phyloP scores from a whole-genome alignment of 1,140 invertebrate species.

The Idris sp. region DNA sequence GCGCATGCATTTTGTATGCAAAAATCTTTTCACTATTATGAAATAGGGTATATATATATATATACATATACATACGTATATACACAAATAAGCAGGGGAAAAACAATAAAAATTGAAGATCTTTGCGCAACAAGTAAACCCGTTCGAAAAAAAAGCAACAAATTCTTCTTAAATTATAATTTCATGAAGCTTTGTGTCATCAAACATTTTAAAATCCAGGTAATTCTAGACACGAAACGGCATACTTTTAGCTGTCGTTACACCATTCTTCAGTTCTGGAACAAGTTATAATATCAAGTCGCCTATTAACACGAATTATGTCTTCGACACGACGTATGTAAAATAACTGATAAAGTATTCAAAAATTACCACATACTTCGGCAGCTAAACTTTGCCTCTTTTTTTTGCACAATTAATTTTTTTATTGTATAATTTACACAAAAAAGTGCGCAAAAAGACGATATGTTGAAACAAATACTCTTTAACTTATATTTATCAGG shows the following conservation, averaged over 20 bases:
- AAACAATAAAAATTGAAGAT: slow-evolving; percentile 6
- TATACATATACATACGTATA: too few species aligned
- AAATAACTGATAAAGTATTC: slow-evolving; percentile 59
- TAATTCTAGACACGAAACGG: slow-evolving; percentile 54
- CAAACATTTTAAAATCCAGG: slow-evolving; percentile 26
- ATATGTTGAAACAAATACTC: slow-evolving; percentile 9
- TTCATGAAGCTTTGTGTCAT: slow-evolving; percentile 34
- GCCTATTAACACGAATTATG: slow-evolving; percentile 57
- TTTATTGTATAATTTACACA: slow-evolving; percentile 44
- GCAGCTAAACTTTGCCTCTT: too few species aligned
- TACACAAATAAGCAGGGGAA: too few species aligned
- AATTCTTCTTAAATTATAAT: slow-evolving; percentile 37
- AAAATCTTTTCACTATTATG: too few species aligned
- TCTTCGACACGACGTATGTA: slow-evolving; percentile 44
- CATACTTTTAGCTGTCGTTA: slow-evolving; percentile 48
- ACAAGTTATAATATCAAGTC: slow-evolving; percentile 48
- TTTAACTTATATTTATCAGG: slow-evolving; percentile 6
- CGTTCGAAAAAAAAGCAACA: slow-evolving; percentile 9
- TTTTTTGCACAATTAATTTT: slow-evolving; percentile 46
- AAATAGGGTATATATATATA: too few species aligned
- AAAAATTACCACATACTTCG: slow-evolving; percentile 38
- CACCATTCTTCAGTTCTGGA: slow-evolving; percentile 44
- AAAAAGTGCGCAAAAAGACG: slow-evolving; percentile 18
- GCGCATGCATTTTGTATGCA: too few species aligned
- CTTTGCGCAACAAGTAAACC: slow-evolving; percentile 7